Base-by-base conservation (phyloP, 2,797 vertebrate species). In the Rhabdomys pumilio region DNA sequence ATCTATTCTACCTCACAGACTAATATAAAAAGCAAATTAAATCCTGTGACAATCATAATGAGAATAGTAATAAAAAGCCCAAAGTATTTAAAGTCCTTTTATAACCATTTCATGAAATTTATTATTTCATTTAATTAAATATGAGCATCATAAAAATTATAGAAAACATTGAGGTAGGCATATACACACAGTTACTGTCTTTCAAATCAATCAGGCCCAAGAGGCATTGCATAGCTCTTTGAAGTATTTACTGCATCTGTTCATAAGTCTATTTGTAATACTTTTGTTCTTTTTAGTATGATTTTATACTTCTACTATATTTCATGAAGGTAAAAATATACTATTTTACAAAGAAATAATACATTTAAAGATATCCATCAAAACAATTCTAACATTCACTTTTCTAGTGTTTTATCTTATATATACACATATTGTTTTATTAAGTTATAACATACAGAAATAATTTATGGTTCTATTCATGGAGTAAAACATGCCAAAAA, bases 251-350 rank as follows among this genome's bases (percentile, higher is more conserved):
- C 22, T 17, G 20, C 13, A 91, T 94, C 88, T 34, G 9, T 34
- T 83, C 83, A 83, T 47, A 96, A 95, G 38, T 89, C 2, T 0
- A 0, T 61, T 97, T 92, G 61, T 93, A 79, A 2, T 85, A 89
- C 26, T 94, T 97, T 88, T 67, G 85, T 95, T 95, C 75, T 41
- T 93, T 90, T 92, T 90, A 41, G 3, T 72, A 44, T 89, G 6
- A 55, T 93, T 95, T 97, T 97, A 69, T 83, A 19, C 94, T 86
- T 10, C 86, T 65, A 97, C 97, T 77, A 75, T 96, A 63, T 83
- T 96, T 97, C 69, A 72, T 75, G 91, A 97, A 97, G 72, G 86
- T 91, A 87, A 97, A 98, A 82, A 84, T 50, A 57, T n/a, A 76
- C 3, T 5, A 9, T 55, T 93, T 72, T 65, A 80, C 55, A 34